Evolutionary conservation across 2,113 vertebrate species (phyloP), one percentile per base, ranked within the genome.

Genomic region (Oncorhynchus nerka): DNA sequence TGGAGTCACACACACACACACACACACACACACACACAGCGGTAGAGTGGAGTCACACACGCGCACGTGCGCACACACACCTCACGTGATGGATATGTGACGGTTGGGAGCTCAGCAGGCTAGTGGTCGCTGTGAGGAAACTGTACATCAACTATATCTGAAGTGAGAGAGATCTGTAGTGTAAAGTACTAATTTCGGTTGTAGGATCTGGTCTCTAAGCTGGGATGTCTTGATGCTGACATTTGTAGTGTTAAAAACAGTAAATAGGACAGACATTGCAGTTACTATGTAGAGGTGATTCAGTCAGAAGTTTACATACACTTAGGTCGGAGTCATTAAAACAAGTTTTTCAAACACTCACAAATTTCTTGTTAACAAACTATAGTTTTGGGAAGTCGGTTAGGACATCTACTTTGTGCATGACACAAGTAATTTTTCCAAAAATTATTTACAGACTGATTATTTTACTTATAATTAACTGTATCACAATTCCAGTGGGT

Each of bases 171-270:
- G n/a, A 15, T 34, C 16, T 20, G 13, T n/a, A 68, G 32, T 68
- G 32, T 68, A 68, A 68, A n/a, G 67, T 39, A 68, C 16, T 68
- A 34, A 26, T 26, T 26, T 66, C 26, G 3, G 30, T 26, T 64
- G 8, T 1, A 30, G 26, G 4, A 28, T 28, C 13, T 66, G 64
- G 12, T 66, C 64, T 30, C 26, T 5, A 24, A 30, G 12, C 24
- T 66, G 22, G 30, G 64, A 66, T 64, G n/a, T 24, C 57, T 49
- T 59, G 24, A 55, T 70, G 77, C 68, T 78, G 76, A 76, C 51
- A 24, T 24, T 34, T 71, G 68, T 49, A 77, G 59, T 72, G 59
- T 62, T 62, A 11, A 9, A 62, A 62, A 19, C 13, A 55, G 12
- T 55, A 19, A 55, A 19, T 55, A 16, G 5, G 59, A n/a, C n/a